Evolutionary conservation across 1,140 invertebrate genomes (phyloP).

Genomic region (Lordiphosa stackelbergi): DNA sequence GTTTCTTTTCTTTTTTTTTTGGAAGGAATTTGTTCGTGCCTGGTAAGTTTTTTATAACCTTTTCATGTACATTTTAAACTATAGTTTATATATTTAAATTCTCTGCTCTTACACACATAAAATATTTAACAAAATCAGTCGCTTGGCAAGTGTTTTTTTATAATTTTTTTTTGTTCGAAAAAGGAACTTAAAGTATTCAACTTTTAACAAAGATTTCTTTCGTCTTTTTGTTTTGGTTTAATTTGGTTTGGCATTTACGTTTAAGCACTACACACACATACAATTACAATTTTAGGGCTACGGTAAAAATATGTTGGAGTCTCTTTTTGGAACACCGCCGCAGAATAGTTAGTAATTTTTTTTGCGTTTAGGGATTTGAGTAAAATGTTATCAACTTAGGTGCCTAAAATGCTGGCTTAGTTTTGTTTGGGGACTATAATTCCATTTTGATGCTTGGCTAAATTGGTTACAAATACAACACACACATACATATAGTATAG

Average conservation of each 20-base stretch:
- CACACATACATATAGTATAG: slow-evolving; percentile 50
- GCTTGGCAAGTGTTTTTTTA: slow-evolving; percentile 32
- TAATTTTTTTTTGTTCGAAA: slow-evolving; percentile 29
- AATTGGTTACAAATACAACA: slow-evolving; percentile 61
- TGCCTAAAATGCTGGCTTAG: slow-evolving; percentile 8
- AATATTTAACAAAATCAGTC: slow-evolving; percentile 75
- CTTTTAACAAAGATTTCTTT: slow-evolving; percentile 45
- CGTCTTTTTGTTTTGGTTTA: neutral
- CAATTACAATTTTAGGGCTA: slow-evolving; percentile 17
- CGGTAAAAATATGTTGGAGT: slow-evolving; percentile 12
- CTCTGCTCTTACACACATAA: slow-evolving; percentile 24
- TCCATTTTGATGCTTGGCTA: slow-evolving; percentile 59
- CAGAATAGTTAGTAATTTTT: slow-evolving; percentile 10
- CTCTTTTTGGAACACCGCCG: slow-evolving; percentile 14
- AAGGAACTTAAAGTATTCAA: slow-evolving; percentile 66
- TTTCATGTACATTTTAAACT: slow-evolving; percentile 63
- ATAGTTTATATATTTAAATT: slow-evolving; percentile 32
- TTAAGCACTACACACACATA: slow-evolving; percentile 59
- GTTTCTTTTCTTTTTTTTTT: slow-evolving; percentile 30
- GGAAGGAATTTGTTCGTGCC: slow-evolving; percentile 75
- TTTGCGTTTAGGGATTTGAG: slow-evolving; percentile 4
- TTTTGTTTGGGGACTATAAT: slow-evolving; percentile 9
- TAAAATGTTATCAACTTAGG: slow-evolving; percentile 14
- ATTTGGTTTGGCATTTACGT: slow-evolving; percentile 17
- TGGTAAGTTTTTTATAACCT: slow-evolving; percentile 40